A percentile compares a stretch with the other conserved stretches of the same genome.
phyloP scores from a whole-genome alignment of 2,888 invertebrate species.

The Ferrisia virgata region DNA sequence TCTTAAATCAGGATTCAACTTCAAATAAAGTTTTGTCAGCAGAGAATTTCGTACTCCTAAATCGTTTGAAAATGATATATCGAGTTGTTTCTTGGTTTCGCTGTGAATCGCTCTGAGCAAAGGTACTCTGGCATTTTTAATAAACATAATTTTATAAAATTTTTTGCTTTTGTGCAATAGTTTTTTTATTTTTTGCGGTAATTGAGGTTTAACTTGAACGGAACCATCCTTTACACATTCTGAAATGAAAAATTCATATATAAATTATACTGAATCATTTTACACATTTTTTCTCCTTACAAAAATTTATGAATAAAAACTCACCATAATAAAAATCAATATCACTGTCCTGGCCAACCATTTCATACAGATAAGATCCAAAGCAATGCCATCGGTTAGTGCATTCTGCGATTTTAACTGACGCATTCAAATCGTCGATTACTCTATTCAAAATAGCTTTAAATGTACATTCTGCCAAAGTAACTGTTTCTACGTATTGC shows the following conservation, averaged over 20 bases:
- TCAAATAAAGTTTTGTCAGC: neutral
- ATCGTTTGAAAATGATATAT: neutral
- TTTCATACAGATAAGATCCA: constrained; percentile 5
- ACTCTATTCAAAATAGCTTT: neutral
- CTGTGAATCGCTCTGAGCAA: neutral
- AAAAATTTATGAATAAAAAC: neutral
- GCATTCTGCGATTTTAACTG: neutral
- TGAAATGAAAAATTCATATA: neutral
- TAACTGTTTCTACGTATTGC: too few species aligned
- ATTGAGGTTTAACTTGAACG: neutral
- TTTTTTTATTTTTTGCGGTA: neutral
- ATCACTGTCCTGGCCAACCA: neutral
- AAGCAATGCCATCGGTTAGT: neutral
- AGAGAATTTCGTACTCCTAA: neutral
- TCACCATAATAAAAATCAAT: constrained; percentile 9
- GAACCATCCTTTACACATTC: neutral
- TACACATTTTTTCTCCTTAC: neutral
- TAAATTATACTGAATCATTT: neutral
- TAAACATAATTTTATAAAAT: neutral
- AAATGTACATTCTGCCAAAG: too few species aligned
- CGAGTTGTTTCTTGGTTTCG: neutral
- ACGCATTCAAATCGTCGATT: neutral
- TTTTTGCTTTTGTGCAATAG: neutral
- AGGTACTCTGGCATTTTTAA: neutral
- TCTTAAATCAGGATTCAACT: neutral